Percentiles rank a stretch among this genome's conserved stretches.
Evolutionary conservation across 2,888 invertebrate genomes (phyloP).

Genomic region (Stenotaenia linearis): DNA sequence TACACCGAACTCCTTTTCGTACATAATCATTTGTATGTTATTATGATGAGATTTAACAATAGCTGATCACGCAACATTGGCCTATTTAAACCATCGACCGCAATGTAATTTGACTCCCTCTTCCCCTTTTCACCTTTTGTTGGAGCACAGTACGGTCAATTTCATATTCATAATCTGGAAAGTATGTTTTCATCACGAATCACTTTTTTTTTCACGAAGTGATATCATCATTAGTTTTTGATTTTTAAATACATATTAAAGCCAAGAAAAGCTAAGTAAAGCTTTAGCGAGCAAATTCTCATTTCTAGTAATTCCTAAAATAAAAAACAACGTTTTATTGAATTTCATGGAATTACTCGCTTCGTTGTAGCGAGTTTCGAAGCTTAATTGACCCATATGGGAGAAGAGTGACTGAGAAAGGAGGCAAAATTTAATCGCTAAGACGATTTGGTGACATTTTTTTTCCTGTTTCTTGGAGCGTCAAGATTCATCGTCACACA

Average conservation of each 20-base stretch:
- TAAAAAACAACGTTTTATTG: too few species aligned
- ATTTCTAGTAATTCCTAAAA: too few species aligned
- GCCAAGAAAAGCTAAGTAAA: too few species aligned
- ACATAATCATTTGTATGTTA: background rate
- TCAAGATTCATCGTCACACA: background rate
- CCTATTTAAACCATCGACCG: background rate
- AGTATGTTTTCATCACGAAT: background rate
- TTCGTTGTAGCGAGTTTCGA: background rate
- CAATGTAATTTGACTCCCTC: background rate
- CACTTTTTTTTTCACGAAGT: background rate
- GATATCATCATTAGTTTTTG: background rate
- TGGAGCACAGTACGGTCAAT: background rate
- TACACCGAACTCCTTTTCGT: background rate
- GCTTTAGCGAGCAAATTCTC: too few species aligned
- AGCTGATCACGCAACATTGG: slow-evolving; percentile 17
- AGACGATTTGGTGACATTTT: slow-evolving; percentile 14
- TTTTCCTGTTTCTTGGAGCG: background rate
- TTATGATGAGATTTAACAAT: slow-evolving; percentile 13
- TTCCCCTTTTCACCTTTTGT: background rate
- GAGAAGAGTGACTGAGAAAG: background rate
- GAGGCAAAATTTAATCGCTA: background rate
- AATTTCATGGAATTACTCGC: background rate
- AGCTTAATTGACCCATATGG: slow-evolving; percentile 13
- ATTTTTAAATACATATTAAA: background rate
- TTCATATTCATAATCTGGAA: background rate